Conservation (phyloP, 2,797 vertebrate genomes). For the Coranthus polyacanthus region DNA sequence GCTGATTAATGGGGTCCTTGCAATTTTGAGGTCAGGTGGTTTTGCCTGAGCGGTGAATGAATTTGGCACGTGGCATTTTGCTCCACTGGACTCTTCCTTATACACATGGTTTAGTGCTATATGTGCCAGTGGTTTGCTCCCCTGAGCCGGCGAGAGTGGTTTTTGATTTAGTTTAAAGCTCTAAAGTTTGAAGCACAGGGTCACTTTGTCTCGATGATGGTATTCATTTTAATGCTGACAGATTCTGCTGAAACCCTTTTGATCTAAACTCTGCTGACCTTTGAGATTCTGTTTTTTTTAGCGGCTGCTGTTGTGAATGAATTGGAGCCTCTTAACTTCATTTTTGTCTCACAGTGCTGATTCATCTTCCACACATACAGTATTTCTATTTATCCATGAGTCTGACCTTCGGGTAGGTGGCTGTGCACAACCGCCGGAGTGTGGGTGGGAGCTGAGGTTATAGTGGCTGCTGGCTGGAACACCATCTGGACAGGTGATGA, state of each 20-base stretch:
- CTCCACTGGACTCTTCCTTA: slow-evolving; percentile 3
- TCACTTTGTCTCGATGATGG: slow-evolving; percentile 17
- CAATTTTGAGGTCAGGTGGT: slow-evolving; percentile 70
- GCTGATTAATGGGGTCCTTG: slow-evolving; percentile 69
- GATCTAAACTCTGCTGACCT: slow-evolving; percentile 28
- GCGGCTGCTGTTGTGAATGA: slow-evolving; percentile 9
- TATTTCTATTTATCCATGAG: slow-evolving; percentile 41
- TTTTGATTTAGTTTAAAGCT: slow-evolving; percentile 41
- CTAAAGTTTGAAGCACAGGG: too few species aligned
- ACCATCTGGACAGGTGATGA: slow-evolving; percentile 63
- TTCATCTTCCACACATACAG: slow-evolving; percentile 37
- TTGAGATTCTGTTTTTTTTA: neutral
- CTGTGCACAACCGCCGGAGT: slow-evolving; percentile 8
- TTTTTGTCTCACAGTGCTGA: slow-evolving; percentile 13
- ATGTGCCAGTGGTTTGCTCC: neutral
- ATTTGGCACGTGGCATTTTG: slow-evolving; percentile 26
- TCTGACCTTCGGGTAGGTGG: slow-evolving; percentile 48
- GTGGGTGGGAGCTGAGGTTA: slow-evolving; percentile 17
- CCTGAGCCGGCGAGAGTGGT: slow-evolving; percentile 3
- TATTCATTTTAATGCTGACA: slow-evolving; percentile 8
- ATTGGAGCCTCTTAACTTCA: slow-evolving; percentile 11
- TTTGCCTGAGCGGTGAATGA: slow-evolving; percentile 62
- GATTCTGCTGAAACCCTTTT: slow-evolving; percentile 12
- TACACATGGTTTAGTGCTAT: slow-evolving; percentile 12
- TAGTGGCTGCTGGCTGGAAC: slow-evolving; percentile 13